Conservation (phyloP, 2,888 invertebrate genomes). For the Apamea epomidion region DNA sequence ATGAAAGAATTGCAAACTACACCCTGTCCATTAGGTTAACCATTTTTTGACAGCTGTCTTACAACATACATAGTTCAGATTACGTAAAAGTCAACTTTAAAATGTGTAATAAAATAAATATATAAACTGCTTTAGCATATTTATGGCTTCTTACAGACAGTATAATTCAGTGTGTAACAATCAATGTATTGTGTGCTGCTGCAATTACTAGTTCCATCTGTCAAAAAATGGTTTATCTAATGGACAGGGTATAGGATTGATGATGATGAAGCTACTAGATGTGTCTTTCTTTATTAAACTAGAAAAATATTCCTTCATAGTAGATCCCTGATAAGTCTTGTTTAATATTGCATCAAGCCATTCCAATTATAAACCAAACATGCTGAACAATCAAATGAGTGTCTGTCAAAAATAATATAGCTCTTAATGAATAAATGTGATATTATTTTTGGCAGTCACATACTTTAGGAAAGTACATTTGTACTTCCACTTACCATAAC, state of each 20-base stretch:
- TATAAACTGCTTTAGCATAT: too few relatives aligned
- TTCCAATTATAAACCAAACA: constrained; percentile 68
- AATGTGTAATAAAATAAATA: too few relatives aligned
- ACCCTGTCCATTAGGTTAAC: too few relatives aligned
- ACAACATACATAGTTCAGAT: too few relatives aligned
- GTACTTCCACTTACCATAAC: constrained; percentile 90
- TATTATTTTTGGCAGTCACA: constrained; percentile 76
- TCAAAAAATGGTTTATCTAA: too few relatives aligned
- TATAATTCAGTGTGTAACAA: too few relatives aligned
- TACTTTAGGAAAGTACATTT: constrained; percentile 83
- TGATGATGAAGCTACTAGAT: background rate
- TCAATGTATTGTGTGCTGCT: too few relatives aligned
- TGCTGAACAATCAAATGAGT: constrained; percentile 65
- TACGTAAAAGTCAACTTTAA: too few relatives aligned
- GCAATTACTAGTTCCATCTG: too few relatives aligned
- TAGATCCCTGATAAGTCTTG: constrained; percentile 12
- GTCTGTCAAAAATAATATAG: constrained; percentile 71
- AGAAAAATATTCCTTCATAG: constrained; percentile 47
- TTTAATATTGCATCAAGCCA: constrained; percentile 68
- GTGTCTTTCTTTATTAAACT: background rate
- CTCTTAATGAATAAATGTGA: background rate
- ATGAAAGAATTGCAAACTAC: constrained; percentile 46
- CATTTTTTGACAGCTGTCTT: too few relatives aligned
- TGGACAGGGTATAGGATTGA: background rate
- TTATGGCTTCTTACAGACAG: too few relatives aligned